Evolutionary conservation across 2,888 invertebrate species (phyloP).

Genomic region (Malthinus seriepunctatus): DNA sequence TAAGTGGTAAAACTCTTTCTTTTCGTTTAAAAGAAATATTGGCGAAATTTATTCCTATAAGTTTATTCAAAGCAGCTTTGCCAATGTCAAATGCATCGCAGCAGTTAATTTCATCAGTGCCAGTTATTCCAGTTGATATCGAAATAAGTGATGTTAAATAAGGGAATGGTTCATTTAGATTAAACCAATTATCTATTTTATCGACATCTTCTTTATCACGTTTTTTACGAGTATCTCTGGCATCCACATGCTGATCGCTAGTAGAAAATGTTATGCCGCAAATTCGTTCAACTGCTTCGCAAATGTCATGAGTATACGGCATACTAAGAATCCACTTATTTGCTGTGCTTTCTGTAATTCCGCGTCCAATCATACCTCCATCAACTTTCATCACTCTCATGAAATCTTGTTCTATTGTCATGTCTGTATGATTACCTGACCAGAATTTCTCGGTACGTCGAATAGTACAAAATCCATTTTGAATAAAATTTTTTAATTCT

Average conservation of each 20-base stretch:
- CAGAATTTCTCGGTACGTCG: not conserved
- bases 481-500: not conserved
- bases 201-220: not conserved
- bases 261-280: not conserved
- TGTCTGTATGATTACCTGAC: not conserved
- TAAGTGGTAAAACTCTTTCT: not conserved
- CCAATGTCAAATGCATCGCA: not conserved
- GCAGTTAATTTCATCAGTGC: not conserved
- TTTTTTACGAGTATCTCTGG: not conserved
- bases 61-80: not conserved
- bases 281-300: not conserved
- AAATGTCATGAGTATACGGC: not conserved
- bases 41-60: not conserved
- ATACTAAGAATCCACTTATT: not conserved
- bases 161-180: not conserved
- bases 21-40: not conserved
- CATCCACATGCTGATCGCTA: conserved; percentile 2
- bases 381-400: not conserved
- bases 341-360: not conserved
- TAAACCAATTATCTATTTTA: not conserved
- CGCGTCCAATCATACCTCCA: not conserved
- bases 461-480: not conserved
- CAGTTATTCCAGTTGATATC: not conserved
- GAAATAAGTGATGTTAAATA: not conserved
- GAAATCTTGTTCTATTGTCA: not conserved